Base-by-base conservation (phyloP, 2,888 invertebrate genomes). In the Limnephilus lunatus region DNA sequence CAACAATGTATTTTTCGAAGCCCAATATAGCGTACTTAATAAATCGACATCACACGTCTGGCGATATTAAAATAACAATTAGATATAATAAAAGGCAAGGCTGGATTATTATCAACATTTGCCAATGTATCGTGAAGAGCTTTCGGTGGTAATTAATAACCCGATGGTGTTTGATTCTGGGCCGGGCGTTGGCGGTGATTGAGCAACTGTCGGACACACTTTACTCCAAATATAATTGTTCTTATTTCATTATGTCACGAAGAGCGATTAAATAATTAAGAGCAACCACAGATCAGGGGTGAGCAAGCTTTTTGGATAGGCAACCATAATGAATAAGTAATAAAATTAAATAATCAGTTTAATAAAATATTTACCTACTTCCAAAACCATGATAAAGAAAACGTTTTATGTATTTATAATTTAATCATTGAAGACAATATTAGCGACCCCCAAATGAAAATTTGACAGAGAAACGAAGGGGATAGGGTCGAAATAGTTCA, bases 181-280 rank as follows among this genome's bases (percentile, higher is more conserved):
- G 44, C n/a, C n/a, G 12, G 15, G 81, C 91, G 87, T 91, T 85
- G 91, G 91, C 83, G 91, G 44, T 87, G 87, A 88, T 91, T 48
- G 35, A 91, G 81, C 44, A 53, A 85, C 80, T 19, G 88, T n/a
- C 32, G 88, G 81, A 14, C 48, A 48, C 68, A 80, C 88, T 81
- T 86, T 39, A 85, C 19, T 31, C 53, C 11, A 87, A 30, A 14
- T 25, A 19, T 35, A 35, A 83, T 83, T 83, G 44, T 87, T 48
- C 31, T 89, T 89, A 35, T 68, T 89, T 19, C 35, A 89, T 80
- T 89, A 89, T 89, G 88, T 81, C 88, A 89, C 88, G 32, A 39
- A 80, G 68, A 80, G 81, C 15, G n/a, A 81, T 89, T 81, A 89
- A 89, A 35, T 80, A 89, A 80, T 89, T 81, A 89, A 80, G 80